A percentile compares a stretch with the other conserved stretches of the same genome.
Conservation (phyloP, 2,888 invertebrate species). For the Elysia crispata region DNA sequence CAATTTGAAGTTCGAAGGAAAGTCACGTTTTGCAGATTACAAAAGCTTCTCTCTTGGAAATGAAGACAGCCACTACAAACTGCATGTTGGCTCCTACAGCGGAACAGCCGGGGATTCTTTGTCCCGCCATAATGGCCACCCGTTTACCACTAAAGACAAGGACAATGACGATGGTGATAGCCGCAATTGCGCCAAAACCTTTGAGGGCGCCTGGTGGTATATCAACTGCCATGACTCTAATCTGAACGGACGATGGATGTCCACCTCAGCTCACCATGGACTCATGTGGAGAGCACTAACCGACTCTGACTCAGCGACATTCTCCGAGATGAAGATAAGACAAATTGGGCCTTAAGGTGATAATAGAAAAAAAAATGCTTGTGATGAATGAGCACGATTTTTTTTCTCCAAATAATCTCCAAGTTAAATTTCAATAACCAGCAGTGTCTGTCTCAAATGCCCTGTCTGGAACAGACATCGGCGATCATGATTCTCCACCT, state of each 20-base stretch:
- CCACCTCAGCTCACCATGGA: not conserved
- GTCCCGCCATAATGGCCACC: constrained; percentile 91
- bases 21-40: no score
- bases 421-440: no score
- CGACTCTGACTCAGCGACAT: not conserved
- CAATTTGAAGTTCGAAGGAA: no score
- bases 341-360: not conserved
- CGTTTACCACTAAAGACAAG: constrained; percentile 91
- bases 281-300: not conserved
- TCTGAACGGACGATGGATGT: constrained; percentile 63
- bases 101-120: constrained; percentile 92
- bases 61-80: constrained; percentile 83
- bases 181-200: constrained; percentile 64
- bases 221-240: constrained; percentile 66
- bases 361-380: not conserved
- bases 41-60: constrained; percentile 75
- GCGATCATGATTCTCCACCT: no score
- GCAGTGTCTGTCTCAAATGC: no score
- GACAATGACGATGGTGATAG: constrained; percentile 85
- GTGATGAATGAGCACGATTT: not conserved
- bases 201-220: constrained; percentile 72
- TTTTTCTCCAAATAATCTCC: no score
- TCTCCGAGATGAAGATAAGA: not conserved
- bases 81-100: constrained; percentile 85
- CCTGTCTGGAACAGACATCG: no score